phyloP scores from a whole-genome alignment of 2,113 vertebrate species.

The Lophochroa leadbeateri region DNA sequence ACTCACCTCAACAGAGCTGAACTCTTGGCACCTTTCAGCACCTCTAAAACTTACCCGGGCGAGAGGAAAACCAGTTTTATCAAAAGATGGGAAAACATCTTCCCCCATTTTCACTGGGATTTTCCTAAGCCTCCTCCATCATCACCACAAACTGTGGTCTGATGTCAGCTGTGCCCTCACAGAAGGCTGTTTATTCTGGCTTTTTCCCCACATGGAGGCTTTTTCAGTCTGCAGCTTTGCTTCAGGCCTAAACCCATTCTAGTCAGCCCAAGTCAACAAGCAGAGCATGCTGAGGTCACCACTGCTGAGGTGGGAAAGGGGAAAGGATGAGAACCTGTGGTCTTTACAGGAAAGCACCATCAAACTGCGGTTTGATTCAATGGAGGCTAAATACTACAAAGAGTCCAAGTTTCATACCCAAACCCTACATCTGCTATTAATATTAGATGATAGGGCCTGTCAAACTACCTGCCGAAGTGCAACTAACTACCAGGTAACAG shows the following conservation, averaged over 20 bases:
- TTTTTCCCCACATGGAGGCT: neutral
- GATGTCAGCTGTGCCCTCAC: neutral
- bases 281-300: neutral
- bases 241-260: neutral
- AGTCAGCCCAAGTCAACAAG: neutral
- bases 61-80: neutral
- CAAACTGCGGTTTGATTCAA: neutral
- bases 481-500: neutral
- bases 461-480: neutral
- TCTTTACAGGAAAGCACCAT: neutral
- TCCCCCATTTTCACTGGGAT: neutral
- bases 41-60: neutral
- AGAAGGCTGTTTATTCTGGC: slow-evolving; percentile 23
- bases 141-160: neutral
- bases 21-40: neutral
- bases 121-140: slow-evolving; percentile 2
- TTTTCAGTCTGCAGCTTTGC: neutral
- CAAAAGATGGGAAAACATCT: neutral
- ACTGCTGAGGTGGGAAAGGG: neutral
- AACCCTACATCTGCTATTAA: neutral
- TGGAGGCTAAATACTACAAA: neutral
- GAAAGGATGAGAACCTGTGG: neutral
- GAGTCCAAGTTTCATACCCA: neutral
- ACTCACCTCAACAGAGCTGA: neutral
- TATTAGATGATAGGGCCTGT: neutral